Percentiles rank a stretch among this genome's conserved stretches.
Conservation (phyloP, 64 coral and sea anemone genomes). For the Dendronephthya gigantea region DNA sequence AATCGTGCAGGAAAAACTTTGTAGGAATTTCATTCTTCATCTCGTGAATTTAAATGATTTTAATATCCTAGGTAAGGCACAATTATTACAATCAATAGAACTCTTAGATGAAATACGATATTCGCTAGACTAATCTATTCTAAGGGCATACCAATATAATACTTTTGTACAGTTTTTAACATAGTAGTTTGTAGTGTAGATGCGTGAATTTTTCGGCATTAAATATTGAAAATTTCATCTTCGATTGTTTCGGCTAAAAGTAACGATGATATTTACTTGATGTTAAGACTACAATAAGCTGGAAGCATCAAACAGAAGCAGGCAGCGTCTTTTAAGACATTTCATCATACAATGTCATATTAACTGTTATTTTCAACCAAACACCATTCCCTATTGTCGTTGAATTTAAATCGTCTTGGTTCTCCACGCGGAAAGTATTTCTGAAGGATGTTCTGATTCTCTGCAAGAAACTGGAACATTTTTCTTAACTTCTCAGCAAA, state of each 20-base stretch:
- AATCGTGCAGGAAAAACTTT: slow-evolving; percentile 51
- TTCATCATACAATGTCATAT: not conserved
- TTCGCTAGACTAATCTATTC: not conserved
- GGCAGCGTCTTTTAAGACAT: too few species aligned
- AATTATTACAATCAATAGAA: not conserved
- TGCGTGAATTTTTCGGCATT: not conserved
- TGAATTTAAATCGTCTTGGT: slow-evolving; percentile 40
- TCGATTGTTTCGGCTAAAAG: too few species aligned
- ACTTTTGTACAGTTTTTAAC: not conserved
- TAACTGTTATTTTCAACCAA: not conserved
- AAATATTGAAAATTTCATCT: too few species aligned
- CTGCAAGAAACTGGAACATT: slow-evolving; percentile 43
- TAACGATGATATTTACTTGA: too few species aligned
- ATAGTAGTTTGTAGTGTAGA: not conserved
- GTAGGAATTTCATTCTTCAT: slow-evolving; percentile 80
- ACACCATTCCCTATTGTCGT: slow-evolving; percentile 23
- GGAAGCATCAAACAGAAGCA: too few species aligned
- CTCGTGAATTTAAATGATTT: slow-evolving; percentile 81
- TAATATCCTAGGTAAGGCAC: slow-evolving; percentile 30
- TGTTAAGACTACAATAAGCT: too few species aligned
- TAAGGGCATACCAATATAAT: not conserved
- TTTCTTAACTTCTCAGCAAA: slow-evolving; percentile 50
- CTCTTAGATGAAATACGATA: not conserved
- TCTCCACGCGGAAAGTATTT: slow-evolving; percentile 63
- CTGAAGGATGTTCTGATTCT: slow-evolving; percentile 49